phyloP scores from a whole-genome alignment of 2,113 vertebrate species.

The Barnardius zonarius region DNA sequence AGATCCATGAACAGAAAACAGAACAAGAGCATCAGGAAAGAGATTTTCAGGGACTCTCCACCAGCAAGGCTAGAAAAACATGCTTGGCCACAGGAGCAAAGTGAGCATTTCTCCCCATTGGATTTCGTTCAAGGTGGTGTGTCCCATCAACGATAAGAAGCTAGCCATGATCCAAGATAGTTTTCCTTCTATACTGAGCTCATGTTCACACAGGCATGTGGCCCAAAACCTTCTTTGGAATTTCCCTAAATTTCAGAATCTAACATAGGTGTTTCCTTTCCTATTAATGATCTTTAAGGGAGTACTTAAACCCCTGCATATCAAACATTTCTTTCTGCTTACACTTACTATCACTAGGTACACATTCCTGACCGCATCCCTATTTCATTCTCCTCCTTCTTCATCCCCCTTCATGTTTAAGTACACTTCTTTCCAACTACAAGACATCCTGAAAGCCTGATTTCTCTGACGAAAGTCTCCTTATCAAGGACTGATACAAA shows the following conservation, averaged over 20 bases:
- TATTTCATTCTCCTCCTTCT: not conserved
- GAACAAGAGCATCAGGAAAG: not conserved
- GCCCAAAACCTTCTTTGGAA: not conserved
- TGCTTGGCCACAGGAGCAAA: not conserved
- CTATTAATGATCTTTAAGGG: not conserved
- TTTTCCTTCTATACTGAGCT: not conserved
- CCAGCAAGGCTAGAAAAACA: no score
- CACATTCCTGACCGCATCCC: not conserved
- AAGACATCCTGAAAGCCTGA: not conserved
- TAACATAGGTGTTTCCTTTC: not conserved
- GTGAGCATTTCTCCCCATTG: not conserved
- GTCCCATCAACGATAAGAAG: not conserved
- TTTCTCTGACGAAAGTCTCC: not conserved
- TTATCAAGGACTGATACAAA: not conserved
- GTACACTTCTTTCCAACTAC: not conserved
- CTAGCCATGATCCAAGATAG: not conserved
- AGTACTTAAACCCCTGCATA: not conserved
- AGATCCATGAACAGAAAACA: not conserved
- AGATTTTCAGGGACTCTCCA: not conserved
- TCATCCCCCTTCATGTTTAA: not conserved
- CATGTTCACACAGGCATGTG: not conserved
- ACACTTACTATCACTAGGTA: not conserved
- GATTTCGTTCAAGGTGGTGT: not conserved
- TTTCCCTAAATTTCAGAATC: not conserved
- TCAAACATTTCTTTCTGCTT: not conserved